Conservation (phyloP, 2,888 invertebrate species). For the Norana najaformis region DNA sequence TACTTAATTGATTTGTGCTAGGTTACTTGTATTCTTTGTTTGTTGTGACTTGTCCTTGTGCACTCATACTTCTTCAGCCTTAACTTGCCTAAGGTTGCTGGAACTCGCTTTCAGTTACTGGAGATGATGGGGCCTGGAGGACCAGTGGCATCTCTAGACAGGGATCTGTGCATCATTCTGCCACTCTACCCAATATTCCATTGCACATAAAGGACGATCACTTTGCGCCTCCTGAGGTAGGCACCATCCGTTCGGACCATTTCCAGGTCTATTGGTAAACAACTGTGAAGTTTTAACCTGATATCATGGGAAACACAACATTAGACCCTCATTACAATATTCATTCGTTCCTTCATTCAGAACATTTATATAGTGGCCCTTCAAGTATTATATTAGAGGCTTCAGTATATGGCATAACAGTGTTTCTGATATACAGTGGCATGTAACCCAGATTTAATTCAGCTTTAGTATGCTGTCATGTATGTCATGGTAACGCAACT, state of each 20-base stretch:
- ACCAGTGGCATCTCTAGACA: background rate
- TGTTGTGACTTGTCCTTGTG: background rate
- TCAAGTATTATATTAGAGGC: too few species aligned
- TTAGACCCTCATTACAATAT: background rate
- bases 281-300: background rate
- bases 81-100: background rate
- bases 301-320: background rate
- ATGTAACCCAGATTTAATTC: too few species aligned
- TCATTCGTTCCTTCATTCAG: too few species aligned
- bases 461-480: too few species aligned
- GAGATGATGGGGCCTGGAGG: background rate
- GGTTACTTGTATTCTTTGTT: background rate
- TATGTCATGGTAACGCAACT: too few species aligned
- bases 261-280: background rate
- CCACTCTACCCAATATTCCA: background rate
- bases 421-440: too few species aligned
- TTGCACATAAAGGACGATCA: slow-evolving; percentile 24
- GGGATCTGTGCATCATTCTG: background rate
- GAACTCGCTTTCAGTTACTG: background rate
- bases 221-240: slow-evolving; percentile 26
- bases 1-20: background rate
- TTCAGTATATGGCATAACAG: background rate
- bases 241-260: background rate
- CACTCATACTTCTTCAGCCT: background rate
- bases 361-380: too few species aligned